phyloP scores from a whole-genome alignment of 2,113 vertebrate genomes.

The Caloenas nicobarica region DNA sequence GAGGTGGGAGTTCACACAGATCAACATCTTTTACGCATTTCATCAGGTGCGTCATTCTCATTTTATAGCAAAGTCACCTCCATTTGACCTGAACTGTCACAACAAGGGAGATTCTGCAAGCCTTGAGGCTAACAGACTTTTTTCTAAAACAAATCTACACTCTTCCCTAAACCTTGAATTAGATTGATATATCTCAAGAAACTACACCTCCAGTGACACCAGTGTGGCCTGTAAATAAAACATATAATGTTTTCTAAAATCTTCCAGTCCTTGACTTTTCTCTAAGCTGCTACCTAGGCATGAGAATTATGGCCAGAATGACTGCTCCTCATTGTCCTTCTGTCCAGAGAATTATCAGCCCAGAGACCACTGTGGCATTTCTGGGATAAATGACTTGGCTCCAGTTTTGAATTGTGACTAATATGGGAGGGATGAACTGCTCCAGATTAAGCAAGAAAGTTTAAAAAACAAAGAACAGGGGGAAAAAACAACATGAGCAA shows the following conservation, averaged over 20 bases:
- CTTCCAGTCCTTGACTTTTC: neutral
- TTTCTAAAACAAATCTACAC: neutral
- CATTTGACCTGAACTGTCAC: slow-evolving; percentile 17
- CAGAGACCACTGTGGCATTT: neutral
- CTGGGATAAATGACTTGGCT: neutral
- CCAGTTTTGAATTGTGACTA: neutral
- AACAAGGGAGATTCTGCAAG: neutral
- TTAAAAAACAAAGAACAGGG: neutral
- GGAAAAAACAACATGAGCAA: neutral
- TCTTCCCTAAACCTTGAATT: neutral
- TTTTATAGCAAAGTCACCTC: neutral
- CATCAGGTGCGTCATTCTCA: neutral
- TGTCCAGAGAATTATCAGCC: neutral
- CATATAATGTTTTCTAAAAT: neutral
- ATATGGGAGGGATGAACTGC: neutral
- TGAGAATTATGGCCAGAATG: neutral
- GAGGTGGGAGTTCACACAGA: neutral
- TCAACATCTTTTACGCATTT: neutral
- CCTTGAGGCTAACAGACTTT: neutral
- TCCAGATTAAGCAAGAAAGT: neutral
- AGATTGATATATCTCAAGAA: neutral
- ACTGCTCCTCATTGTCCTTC: neutral
- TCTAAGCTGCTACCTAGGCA: neutral
- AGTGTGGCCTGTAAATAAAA: neutral
- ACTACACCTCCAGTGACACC: neutral